These are phyloP conservation scores for Pseudorectes ferrugineus DNA, from an alignment of 2,113 vertebrate species.

Conservation along the genomic window DNA sequence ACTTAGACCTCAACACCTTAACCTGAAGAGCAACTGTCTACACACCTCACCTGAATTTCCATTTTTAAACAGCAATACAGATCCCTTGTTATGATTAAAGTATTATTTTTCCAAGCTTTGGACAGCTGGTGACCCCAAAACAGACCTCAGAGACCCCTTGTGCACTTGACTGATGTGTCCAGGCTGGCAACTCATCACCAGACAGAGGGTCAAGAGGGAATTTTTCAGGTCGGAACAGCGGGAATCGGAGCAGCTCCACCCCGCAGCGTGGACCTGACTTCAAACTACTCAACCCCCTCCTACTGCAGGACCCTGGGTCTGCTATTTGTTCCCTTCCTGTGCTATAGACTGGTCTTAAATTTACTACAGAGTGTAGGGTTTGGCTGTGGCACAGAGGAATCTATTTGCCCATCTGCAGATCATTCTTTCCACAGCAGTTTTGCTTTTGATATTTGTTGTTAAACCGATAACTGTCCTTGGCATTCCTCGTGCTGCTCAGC, in stretches of 20 bases:
- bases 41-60: not conserved
- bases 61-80: not conserved
- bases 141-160: not conserved
- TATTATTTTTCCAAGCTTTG: not conserved
- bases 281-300: not conserved
- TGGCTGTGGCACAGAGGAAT: slow-evolving; percentile 29
- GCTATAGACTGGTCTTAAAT: not conserved
- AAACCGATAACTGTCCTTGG: not conserved
- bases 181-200: not conserved
- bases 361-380: not conserved
- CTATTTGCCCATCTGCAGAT: slow-evolving; percentile 51
- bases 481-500: not conserved
- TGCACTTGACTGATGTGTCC: not conserved
- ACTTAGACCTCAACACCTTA: not conserved
- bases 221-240: not conserved
- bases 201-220: not conserved
- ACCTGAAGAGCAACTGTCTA: not conserved
- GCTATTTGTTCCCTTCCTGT: not conserved
- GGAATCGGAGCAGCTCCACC: not conserved
- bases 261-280: accelerated
- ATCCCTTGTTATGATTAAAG: not conserved
- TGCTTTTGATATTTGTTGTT: not conserved
- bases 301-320: not conserved
- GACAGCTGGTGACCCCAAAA: not conserved
- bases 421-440: not conserved